Percentiles rank a stretch among this genome's conserved stretches.
These are phyloP conservation scores for Neomonachus schauinslandi DNA, from an alignment of 2,113 vertebrate species.

Conservation along the genomic window DNA sequence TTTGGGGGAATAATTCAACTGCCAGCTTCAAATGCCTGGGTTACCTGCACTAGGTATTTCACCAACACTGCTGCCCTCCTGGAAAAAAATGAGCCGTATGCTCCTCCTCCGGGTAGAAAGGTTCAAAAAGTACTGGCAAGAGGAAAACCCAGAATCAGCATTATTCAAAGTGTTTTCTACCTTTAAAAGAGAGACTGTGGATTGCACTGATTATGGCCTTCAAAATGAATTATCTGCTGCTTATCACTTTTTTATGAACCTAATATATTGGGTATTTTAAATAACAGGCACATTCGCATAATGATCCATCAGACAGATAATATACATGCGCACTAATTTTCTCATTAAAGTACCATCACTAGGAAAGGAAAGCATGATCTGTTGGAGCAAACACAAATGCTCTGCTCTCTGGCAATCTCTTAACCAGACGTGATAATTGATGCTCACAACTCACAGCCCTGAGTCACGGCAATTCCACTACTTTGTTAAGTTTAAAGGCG, in stretches of 20 bases:
- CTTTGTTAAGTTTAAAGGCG: not conserved
- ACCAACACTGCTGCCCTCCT: not conserved
- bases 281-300: not conserved
- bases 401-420: not conserved
- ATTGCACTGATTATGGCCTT: not conserved
- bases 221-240: slow-evolving; percentile 12
- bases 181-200: slow-evolving; percentile 7
- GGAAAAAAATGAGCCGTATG: not conserved
- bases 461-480: not conserved
- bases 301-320: slow-evolving; percentile 2
- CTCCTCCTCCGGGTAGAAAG: not conserved
- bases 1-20: slow-evolving; percentile 70
- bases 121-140: not conserved
- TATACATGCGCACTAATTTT: not conserved
- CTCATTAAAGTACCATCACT: slow-evolving; percentile 2
- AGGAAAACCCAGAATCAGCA: not conserved
- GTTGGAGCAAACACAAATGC: not conserved
- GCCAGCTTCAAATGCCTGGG: slow-evolving; percentile 50
- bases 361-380: not conserved
- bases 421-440: not conserved
- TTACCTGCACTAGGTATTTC: slow-evolving; percentile 23
- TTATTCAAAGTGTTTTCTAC: not conserved
- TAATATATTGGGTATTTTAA: slow-evolving; percentile 19
- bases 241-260: slow-evolving; percentile 28
- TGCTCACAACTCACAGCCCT: not conserved